Evolutionary conservation across 64 coral and sea anemone species (phyloP).

Genomic region (Hydrozoanthus tunicans): DNA sequence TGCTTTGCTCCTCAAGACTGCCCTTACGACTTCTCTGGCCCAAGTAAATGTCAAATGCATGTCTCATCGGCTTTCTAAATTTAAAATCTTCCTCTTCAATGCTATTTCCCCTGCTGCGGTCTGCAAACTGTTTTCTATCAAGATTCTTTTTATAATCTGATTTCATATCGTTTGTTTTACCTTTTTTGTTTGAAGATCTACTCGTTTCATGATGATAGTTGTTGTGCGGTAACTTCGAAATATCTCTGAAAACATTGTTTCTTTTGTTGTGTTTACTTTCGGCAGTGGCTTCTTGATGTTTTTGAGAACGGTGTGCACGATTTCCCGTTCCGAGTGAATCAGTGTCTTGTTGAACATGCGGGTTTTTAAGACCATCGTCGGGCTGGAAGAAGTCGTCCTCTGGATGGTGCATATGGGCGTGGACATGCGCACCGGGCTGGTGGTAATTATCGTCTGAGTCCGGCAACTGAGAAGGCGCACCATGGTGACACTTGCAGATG

Average conservation of each 20-base stretch:
- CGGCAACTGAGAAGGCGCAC: background rate
- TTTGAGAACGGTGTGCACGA: background rate
- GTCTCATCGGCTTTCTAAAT: background rate
- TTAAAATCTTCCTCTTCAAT: background rate
- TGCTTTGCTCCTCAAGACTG: conserved; percentile 24
- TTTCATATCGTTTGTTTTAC: background rate
- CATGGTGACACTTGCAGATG: conserved; percentile 35
- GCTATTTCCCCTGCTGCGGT: conserved; percentile 19
- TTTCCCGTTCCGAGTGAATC: background rate
- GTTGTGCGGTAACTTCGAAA: background rate
- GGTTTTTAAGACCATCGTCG: background rate
- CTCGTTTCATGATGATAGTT: background rate
- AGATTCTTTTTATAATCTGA: background rate
- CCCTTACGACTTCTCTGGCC: conserved; percentile 24
- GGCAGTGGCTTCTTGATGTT: background rate
- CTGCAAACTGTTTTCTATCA: background rate
- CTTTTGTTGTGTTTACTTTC: background rate
- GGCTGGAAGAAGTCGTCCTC: conserved; percentile 51
- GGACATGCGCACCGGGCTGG: conserved; percentile 39
- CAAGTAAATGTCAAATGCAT: background rate
- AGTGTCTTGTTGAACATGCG: background rate
- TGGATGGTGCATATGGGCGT: conserved; percentile 37
- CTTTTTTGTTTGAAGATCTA: background rate
- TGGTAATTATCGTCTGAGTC: conserved; percentile 45
- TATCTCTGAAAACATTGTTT: background rate